Conservation (phyloP, 1,140 invertebrate genomes). For the Zaprionus gabonicus region DNA sequence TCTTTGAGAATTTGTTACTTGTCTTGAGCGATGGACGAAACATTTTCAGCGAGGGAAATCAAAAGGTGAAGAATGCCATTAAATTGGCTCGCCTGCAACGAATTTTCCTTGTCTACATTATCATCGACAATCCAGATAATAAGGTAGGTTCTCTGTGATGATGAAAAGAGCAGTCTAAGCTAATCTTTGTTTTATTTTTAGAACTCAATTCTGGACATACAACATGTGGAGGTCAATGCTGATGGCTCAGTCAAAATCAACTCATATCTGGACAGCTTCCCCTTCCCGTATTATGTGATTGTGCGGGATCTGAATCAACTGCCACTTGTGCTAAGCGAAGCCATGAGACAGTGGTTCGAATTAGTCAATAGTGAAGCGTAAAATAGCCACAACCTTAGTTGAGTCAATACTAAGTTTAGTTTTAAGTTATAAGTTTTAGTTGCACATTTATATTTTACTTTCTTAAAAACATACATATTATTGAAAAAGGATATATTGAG, state of each 20-base stretch:
- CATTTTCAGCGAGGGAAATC: slow-evolving; percentile 94
- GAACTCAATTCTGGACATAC: slow-evolving; percentile 97
- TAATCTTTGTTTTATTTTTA: slow-evolving; percentile 84
- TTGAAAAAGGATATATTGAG: neutral
- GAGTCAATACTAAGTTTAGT: slow-evolving; percentile 7
- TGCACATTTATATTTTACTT: slow-evolving; percentile 9
- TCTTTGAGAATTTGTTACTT: slow-evolving; percentile 92
- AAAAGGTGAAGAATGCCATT: slow-evolving; percentile 91
- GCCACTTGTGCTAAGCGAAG: slow-evolving; percentile 96
- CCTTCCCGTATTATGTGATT: slow-evolving; percentile 99
- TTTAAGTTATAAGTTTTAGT: neutral
- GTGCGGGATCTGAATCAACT: slow-evolving; percentile 94
- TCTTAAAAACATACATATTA: neutral
- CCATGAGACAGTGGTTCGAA: slow-evolving; percentile 99
- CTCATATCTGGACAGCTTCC: slow-evolving; percentile 96
- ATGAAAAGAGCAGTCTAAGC: neutral
- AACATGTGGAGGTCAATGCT: slow-evolving; percentile 89
- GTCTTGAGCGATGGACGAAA: slow-evolving; percentile 98
- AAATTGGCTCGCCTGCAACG: slow-evolving; percentile 91
- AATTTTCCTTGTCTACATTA: slow-evolving; percentile 97
- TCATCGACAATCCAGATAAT: slow-evolving; percentile 96
- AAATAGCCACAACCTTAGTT: neutral
- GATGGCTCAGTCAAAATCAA: slow-evolving; percentile 86
- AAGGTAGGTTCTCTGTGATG: slow-evolving; percentile 88
- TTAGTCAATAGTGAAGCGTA: slow-evolving; percentile 86